Percentiles rank a stretch among this genome's conserved stretches.
Evolutionary conservation across 2,797 vertebrate species (phyloP).

Genomic region (Diplodus sargus): DNA sequence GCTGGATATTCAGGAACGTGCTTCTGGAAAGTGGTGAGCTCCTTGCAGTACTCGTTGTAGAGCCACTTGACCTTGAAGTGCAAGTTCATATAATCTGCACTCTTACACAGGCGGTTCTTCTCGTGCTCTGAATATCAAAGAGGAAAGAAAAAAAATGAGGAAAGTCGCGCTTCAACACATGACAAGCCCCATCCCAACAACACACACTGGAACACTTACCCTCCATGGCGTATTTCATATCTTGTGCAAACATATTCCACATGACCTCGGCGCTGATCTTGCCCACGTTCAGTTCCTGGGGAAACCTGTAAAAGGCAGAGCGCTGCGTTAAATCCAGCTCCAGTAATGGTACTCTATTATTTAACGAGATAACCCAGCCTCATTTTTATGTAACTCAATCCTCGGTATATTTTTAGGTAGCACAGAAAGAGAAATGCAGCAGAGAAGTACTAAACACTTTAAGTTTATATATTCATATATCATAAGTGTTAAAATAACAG

Average conservation of each 20-base stretch:
- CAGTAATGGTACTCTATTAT: constrained; percentile 42
- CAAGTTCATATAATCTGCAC: constrained; percentile 98
- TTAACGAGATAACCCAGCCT: constrained; percentile 41
- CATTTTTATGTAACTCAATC: constrained; percentile 39
- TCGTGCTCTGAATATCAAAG: constrained; percentile 89
- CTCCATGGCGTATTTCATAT: constrained; percentile 98
- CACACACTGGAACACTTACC: constrained; percentile 81
- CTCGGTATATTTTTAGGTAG: constrained; percentile 29
- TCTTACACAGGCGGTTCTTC: constrained; percentile 96
- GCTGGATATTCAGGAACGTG: constrained; percentile 93
- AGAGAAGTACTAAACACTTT: neutral
- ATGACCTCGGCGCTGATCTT: constrained; percentile 98
- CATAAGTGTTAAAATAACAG: constrained; percentile 1
- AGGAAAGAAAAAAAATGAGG: constrained; percentile 32
- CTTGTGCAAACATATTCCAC: constrained; percentile 99
- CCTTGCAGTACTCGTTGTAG: constrained; percentile 96
- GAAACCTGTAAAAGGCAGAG: constrained; percentile 79
- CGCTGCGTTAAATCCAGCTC: constrained; percentile 35
- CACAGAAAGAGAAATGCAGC: constrained; percentile 27
- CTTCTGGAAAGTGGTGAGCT: constrained; percentile 92
- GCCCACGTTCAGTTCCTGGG: constrained; percentile 94
- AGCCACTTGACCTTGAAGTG: constrained; percentile 99
- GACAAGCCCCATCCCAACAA: neutral
- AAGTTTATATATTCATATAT: neutral
- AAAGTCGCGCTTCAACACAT: constrained; percentile 1